Conservation (phyloP, 2,888 invertebrate species). For the Sepioteuthis lessoniana region DNA sequence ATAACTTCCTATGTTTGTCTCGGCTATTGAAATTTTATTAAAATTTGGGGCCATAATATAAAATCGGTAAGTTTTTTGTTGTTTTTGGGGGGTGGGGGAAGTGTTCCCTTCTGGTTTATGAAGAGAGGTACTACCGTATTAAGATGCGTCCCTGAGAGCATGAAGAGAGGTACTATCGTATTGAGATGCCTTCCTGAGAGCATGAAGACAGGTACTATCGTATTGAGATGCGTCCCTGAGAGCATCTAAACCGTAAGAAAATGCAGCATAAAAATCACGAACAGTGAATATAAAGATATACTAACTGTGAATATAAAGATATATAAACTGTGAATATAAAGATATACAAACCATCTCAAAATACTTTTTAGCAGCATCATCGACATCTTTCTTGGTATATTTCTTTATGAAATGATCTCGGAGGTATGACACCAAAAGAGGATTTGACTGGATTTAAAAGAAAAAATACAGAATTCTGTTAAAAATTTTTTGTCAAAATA, state of each 20-base stretch:
- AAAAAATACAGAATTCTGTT: neutral
- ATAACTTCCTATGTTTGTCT: no score
- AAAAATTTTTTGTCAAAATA: no score
- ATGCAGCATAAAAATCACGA: neutral
- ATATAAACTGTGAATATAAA: slow-evolving; percentile 47
- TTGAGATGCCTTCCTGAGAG: no score
- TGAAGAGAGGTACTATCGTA: no score
- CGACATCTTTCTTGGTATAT: slow-evolving; percentile 66
- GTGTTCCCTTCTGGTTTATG: no score
- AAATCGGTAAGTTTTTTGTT: no score
- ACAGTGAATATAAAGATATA: neutral
- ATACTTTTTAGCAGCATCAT: slow-evolving; percentile 66
- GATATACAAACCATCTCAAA: slow-evolving; percentile 63
- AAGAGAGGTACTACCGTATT: no score
- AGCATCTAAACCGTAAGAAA: neutral
- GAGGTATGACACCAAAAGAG: neutral
- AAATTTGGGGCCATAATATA: no score
- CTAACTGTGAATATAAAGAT: slow-evolving; percentile 54
- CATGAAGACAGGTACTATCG: no score
- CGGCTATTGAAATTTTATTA: no score
- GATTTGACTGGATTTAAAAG: neutral
- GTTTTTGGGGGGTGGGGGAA: no score
- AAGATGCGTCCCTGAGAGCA: no score
- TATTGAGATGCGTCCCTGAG: neutral
- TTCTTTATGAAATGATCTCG: slow-evolving; percentile 59